phyloP scores from a whole-genome alignment of 2,797 vertebrate genomes.

The Merluccius polli region DNA sequence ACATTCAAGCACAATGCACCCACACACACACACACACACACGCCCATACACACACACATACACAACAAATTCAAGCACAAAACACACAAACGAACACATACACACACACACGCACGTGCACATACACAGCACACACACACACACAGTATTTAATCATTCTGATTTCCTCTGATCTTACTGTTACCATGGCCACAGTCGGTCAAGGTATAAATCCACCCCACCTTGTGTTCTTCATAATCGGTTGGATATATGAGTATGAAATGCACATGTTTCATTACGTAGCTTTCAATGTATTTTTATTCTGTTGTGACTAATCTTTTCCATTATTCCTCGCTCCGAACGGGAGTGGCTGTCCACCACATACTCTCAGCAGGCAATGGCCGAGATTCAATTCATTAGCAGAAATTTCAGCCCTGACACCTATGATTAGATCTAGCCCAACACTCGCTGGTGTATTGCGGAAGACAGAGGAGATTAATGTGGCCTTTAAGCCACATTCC shows the following conservation, averaged over 20 bases:
- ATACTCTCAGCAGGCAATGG: slow-evolving; percentile 38
- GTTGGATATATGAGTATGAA: slow-evolving; percentile 5
- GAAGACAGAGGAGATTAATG: slow-evolving; percentile 49
- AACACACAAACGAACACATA: slow-evolving; percentile 24
- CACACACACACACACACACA: slow-evolving; percentile 20
- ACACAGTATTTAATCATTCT: slow-evolving; percentile 54
- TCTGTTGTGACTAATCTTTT: slow-evolving; percentile 10
- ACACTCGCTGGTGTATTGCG: slow-evolving; percentile 40
- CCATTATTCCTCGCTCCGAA: slow-evolving; percentile 21
- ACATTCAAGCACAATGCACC: slow-evolving; percentile 15
- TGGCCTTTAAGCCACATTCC: slow-evolving; percentile 43
- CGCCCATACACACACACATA: slow-evolving; percentile 5
- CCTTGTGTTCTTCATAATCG: slow-evolving; percentile 41
- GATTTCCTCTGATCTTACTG: slow-evolving; percentile 63
- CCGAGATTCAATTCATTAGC: slow-evolving; percentile 35
- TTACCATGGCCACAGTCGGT: slow-evolving; percentile 72
- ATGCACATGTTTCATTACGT: slow-evolving; percentile 5
- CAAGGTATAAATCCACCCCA: slow-evolving; percentile 61
- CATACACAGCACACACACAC: slow-evolving; percentile 25
- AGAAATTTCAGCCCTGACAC: slow-evolving; percentile 25
- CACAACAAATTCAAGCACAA: slow-evolving; percentile 2
- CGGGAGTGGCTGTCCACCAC: slow-evolving; percentile 48
- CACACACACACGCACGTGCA: slow-evolving; percentile 24
- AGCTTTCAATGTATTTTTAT: slow-evolving; percentile 2
- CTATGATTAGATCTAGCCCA: slow-evolving; percentile 46